A percentile compares a stretch with the other conserved stretches of the same genome.
These are phyloP conservation scores for Pardosa pseudoannulata DNA, from an alignment of 2,888 invertebrate species.

Conservation along the genomic window DNA sequence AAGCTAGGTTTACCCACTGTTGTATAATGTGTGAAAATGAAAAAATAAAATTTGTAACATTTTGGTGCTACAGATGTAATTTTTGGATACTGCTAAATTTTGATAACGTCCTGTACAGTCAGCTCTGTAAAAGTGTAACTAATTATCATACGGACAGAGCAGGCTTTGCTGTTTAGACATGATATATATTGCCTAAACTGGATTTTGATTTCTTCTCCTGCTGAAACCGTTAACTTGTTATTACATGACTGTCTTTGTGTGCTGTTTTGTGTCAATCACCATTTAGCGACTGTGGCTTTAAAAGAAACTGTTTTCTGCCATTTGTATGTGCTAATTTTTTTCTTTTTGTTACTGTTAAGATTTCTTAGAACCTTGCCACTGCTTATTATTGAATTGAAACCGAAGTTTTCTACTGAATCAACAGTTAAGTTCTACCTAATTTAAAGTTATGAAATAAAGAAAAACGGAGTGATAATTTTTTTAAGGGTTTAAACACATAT, in stretches of 20 bases:
- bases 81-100: slow-evolving; percentile 72
- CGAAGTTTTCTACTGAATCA: too few species aligned
- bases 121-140: slow-evolving; percentile 72
- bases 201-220: slow-evolving; percentile 11
- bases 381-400: neutral
- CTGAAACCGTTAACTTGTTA: neutral
- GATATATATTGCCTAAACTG: slow-evolving; percentile 41
- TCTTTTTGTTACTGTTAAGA: neutral
- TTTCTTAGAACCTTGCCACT: neutral
- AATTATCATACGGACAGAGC: slow-evolving; percentile 59
- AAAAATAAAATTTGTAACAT: slow-evolving; percentile 69
- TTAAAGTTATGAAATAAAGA: too few species aligned
- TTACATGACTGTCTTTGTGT: slow-evolving; percentile 3
- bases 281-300: neutral
- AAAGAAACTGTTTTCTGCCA: neutral
- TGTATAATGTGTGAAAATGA: slow-evolving; percentile 65
- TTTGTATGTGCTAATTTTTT: neutral
- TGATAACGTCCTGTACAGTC: slow-evolving; percentile 72
- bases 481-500: too few species aligned
- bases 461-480: too few species aligned
- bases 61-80: slow-evolving; percentile 73
- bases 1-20: slow-evolving; percentile 71
- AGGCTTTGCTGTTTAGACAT: slow-evolving; percentile 56
- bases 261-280: neutral
- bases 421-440: neutral